phyloP scores from a whole-genome alignment of 2,888 invertebrate species.

The Acholoe squamosa region DNA sequence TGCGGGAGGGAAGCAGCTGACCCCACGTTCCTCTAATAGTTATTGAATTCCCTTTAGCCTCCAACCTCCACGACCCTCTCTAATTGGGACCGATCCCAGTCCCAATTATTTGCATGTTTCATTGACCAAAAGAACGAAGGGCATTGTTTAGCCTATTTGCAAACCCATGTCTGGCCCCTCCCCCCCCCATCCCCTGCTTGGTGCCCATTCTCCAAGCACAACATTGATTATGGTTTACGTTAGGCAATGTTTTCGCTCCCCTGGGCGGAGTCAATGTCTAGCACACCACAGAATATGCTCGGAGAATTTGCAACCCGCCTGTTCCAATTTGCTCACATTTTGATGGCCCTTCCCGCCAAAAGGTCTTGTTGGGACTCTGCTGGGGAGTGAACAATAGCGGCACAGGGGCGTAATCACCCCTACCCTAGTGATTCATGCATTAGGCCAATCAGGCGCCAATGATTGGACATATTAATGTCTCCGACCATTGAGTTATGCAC shows the following conservation, averaged over 20 bases:
- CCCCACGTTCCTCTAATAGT: background rate
- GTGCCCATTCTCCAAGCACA: conserved; percentile 3
- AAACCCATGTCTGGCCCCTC: conserved; percentile 25
- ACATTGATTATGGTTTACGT: background rate
- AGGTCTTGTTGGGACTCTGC: background rate
- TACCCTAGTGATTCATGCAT: conserved; percentile 49
- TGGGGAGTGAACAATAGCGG: conserved; percentile 1
- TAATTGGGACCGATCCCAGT: conserved; percentile 16
- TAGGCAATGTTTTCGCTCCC: conserved; percentile 18
- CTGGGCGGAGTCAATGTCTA: conserved; percentile 8
- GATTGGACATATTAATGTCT: conserved; percentile 58
- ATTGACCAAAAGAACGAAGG: conserved; percentile 20
- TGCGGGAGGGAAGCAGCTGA: background rate
- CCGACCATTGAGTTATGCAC: conserved; percentile 31
- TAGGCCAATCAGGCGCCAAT: conserved; percentile 46
- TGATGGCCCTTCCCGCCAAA: background rate
- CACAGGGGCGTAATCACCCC: background rate
- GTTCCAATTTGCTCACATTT: background rate
- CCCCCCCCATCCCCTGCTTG: background rate
- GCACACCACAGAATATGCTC: background rate
- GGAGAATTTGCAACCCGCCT: background rate
- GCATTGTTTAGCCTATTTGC: conserved; percentile 46
- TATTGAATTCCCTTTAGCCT: conserved; percentile 24
- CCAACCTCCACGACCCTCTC: background rate
- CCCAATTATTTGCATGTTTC: conserved; percentile 59